Evolutionary conservation across 2,797 vertebrate species (phyloP).

Genomic region (Rhinatrema bivittatum): DNA sequence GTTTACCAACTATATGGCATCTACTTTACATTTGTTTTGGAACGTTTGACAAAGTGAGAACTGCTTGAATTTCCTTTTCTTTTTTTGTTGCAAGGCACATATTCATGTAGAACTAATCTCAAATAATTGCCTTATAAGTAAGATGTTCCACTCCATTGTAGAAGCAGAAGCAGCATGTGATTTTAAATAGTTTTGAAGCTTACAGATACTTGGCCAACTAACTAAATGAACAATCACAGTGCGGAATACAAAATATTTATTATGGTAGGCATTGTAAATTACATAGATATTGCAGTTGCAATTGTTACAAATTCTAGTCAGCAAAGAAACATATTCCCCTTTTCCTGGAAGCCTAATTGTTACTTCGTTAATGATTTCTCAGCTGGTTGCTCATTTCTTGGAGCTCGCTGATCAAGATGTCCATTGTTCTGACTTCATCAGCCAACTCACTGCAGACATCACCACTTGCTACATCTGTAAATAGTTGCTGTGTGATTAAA

Average conservation of each 20-base stretch:
- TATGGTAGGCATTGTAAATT: neutral
- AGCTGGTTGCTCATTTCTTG: constrained; percentile 71
- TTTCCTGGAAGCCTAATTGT: neutral
- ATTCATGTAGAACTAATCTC: constrained; percentile 11
- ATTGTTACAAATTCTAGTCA: no score
- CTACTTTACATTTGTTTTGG: no score
- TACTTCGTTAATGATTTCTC: constrained; percentile 50
- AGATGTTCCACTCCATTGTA: constrained; percentile 16
- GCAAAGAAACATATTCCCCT: no score
- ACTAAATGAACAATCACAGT: neutral
- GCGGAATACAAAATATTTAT: constrained; percentile 6
- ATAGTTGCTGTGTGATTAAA: constrained; percentile 74
- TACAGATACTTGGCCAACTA: neutral
- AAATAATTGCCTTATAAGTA: constrained; percentile 9
- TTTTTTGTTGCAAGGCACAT: no score
- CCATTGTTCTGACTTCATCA: constrained; percentile 60
- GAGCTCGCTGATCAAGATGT: constrained; percentile 61
- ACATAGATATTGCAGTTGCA: no score
- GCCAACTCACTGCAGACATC: constrained; percentile 63
- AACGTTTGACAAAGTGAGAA: no score
- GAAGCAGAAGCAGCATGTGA: constrained; percentile 3
- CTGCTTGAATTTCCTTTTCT: no score
- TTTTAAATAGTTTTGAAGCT: neutral
- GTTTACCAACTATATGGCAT: no score
- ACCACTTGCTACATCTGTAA: constrained; percentile 67